A percentile compares a stretch with the other conserved stretches of the same genome.
phyloP scores from a whole-genome alignment of 2,888 invertebrate species.

The Hesperia comma region DNA sequence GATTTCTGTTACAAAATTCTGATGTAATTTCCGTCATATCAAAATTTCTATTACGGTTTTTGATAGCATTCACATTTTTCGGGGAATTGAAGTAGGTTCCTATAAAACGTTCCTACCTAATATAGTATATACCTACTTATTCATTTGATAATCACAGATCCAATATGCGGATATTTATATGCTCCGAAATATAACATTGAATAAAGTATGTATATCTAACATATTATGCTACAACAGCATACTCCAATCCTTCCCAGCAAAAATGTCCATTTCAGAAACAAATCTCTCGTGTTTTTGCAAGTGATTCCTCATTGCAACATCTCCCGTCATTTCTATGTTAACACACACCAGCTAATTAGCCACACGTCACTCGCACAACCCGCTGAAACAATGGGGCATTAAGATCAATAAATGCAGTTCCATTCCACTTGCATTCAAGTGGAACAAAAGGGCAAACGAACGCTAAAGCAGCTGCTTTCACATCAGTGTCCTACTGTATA shows the following conservation, averaged over 20 bases:
- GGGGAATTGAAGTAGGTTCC: neutral
- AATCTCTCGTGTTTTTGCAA: neutral
- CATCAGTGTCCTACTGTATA: slow-evolving; percentile 39
- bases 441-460: slow-evolving; percentile 40
- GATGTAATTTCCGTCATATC: slow-evolving; percentile 23
- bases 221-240: too few species aligned
- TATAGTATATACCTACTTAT: too few species aligned
- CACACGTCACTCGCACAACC: slow-evolving; percentile 34
- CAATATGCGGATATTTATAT: too few species aligned
- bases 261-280: too few species aligned
- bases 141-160: too few species aligned
- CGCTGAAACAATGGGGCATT: slow-evolving; percentile 30
- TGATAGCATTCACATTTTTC: neutral
- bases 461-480: slow-evolving; percentile 44
- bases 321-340: slow-evolving; percentile 26
- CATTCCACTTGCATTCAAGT: slow-evolving; percentile 31
- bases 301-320: neutral
- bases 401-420: slow-evolving; percentile 39
- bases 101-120: too few species aligned
- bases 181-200: too few species aligned
- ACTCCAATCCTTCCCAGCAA: too few species aligned
- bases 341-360: slow-evolving; percentile 27
- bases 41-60: slow-evolving; percentile 1
- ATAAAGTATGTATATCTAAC: too few species aligned
- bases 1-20: slow-evolving; percentile 23